These are phyloP conservation scores for Thymallus thymallus DNA, from an alignment of 2,113 vertebrate genomes.

Conservation along the genomic window DNA sequence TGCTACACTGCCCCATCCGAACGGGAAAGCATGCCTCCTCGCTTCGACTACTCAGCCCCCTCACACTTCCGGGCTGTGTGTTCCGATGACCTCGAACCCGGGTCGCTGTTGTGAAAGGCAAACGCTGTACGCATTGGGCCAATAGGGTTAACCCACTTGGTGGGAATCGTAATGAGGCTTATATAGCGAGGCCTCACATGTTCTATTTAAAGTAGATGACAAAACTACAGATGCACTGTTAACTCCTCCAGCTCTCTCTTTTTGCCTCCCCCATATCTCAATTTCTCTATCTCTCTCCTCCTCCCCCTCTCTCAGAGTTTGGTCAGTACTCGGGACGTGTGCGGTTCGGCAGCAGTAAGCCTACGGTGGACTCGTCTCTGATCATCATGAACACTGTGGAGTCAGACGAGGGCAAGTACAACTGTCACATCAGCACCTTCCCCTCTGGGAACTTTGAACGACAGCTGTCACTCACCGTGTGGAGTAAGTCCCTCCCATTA, in stretches of 20 bases:
- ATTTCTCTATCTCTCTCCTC: neutral
- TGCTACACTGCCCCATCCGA: no score
- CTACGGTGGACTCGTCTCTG: slow-evolving; percentile 61
- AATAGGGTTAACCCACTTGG: no score
- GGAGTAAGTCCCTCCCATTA: slow-evolving; percentile 64
- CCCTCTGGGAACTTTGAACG: slow-evolving; percentile 66
- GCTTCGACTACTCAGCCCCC: no score
- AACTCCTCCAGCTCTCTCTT: neutral
- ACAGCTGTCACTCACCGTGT: slow-evolving; percentile 56
- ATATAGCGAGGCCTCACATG: neutral
- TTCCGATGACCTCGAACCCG: no score
- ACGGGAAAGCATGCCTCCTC: no score
- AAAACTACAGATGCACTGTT: neutral
- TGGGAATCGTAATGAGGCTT: no score
- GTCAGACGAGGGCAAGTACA: slow-evolving; percentile 64
- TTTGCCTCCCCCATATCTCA: neutral
- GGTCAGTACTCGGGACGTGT: slow-evolving; percentile 49
- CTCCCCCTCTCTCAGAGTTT: slow-evolving; percentile 40
- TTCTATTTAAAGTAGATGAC: neutral
- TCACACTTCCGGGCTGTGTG: no score
- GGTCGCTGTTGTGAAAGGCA: no score
- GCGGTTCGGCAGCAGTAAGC: slow-evolving; percentile 55
- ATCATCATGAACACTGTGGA: slow-evolving; percentile 59
- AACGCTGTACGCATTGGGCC: no score
- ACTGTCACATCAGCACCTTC: slow-evolving; percentile 62